Base-by-base conservation (phyloP, 1,140 invertebrate species). In the Nebria ingens region DNA sequence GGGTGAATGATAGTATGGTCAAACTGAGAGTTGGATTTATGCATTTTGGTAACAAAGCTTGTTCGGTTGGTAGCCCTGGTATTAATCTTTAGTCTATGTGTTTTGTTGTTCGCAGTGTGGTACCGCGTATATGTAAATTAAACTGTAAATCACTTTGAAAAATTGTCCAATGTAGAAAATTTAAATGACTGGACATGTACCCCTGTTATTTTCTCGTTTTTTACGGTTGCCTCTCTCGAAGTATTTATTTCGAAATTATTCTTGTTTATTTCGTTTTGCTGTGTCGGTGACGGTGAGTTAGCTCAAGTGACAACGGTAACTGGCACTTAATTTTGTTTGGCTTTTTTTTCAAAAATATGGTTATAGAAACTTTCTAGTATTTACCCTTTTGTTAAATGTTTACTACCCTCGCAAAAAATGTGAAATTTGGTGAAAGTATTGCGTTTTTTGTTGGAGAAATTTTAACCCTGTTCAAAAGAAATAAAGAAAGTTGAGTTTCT, bases 1-100 rank as follows among this genome's bases (percentile, higher is more conserved):
- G 51, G 55, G 55, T 59, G 58, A 59, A 53, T 55, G 56, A 59
- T 51, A 54, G 56, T 54, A 56, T 29, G 58, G 56, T 59, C 40
- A 53, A 54, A 53, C 52, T 59, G 54, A 56, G 40, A 59, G 52
- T 51, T 54, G 55, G 57, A 58, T 58, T 58, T 58, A 58, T 58
- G 53, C 50, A 52, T 52, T 42, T 58, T 55, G 40, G 25, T 19
- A 19, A 22, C 42, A 53, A 52, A 21, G 53, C 53, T 56, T 57
- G 53, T 58, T 60, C 55, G 45, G 49, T 55, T 60, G 53, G 53
- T 42, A 34, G 17, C 38, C 55, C 40, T 45, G 51, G 56, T 56
- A 59, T 56, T 59, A 59, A 59, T 59, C 55, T 54, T 49, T 21
- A 51, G 9, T 2, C 2, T 49, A 21, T 13, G 42, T 21, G 21